These are phyloP conservation scores for Ciconia boyciana DNA, from an alignment of 2,113 vertebrate species.

Conservation along the genomic window DNA sequence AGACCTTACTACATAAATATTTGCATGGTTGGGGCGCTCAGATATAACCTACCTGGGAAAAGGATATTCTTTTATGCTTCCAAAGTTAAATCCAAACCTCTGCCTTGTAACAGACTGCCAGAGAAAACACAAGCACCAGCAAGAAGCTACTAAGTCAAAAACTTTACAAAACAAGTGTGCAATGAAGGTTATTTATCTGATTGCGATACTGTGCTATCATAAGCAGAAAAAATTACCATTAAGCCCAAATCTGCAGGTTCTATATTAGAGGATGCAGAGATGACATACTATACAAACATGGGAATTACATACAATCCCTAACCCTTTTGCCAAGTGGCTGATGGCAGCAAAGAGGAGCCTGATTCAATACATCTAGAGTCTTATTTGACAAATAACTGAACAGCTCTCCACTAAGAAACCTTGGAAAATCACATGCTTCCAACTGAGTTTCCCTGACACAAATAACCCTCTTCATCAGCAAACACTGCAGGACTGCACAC, in stretches of 20 bases:
- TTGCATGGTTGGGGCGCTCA: background rate
- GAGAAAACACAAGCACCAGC: background rate
- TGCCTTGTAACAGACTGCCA: background rate
- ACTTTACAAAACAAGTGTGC: background rate
- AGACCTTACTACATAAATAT: background rate
- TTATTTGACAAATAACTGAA: background rate
- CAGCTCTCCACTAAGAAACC: background rate
- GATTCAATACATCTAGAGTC: background rate
- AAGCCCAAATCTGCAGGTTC: background rate
- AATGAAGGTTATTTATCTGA: rapidly evolving
- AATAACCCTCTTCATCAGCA: background rate
- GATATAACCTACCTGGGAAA: background rate
- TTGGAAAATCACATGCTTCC: background rate
- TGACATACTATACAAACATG: background rate
- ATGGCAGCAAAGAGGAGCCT: background rate
- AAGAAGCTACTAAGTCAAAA: background rate
- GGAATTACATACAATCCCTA: background rate
- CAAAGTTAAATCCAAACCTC: background rate
- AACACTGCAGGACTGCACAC: background rate
- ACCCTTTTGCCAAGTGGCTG: background rate
- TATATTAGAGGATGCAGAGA: background rate
- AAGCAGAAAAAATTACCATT: background rate
- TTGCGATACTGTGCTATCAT: background rate
- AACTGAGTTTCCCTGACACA: background rate
- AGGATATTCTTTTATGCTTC: background rate